A percentile compares a stretch with the other conserved stretches of the same genome.
Conservation (phyloP, 53 echinoderm and acorn worm genomes). For the Patiria pectinifera region DNA sequence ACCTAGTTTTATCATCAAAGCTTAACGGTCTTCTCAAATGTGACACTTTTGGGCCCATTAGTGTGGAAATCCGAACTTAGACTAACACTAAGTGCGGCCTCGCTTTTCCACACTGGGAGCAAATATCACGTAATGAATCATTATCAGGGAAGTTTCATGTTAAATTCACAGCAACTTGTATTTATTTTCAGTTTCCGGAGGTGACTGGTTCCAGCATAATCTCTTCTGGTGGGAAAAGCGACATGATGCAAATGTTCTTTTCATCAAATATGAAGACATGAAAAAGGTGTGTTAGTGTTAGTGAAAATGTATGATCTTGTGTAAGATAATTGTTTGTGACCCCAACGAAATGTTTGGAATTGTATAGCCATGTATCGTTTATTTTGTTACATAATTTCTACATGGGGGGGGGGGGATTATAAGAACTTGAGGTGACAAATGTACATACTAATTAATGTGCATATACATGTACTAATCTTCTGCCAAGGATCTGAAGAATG, state of each 20-base stretch:
- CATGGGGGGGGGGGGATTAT: too few relatives aligned
- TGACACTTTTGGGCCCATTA: too few relatives aligned
- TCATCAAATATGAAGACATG: conserved; percentile 86
- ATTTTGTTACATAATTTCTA: too few relatives aligned
- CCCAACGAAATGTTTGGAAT: too few relatives aligned
- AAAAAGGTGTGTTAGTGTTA: conserved; percentile 54
- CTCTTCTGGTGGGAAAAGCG: conserved; percentile 77
- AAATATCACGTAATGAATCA: too few relatives aligned
- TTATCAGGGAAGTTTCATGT: neutral
- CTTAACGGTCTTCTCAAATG: too few relatives aligned
- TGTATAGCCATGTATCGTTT: too few relatives aligned
- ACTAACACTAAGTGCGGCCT: neutral
- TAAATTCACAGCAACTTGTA: neutral
- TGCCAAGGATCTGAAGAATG: conserved; percentile 67
- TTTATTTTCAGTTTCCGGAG: conserved; percentile 65
- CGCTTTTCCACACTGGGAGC: neutral
- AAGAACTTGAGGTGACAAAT: too few relatives aligned
- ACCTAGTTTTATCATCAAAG: too few relatives aligned
- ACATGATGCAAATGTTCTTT: conserved; percentile 72
- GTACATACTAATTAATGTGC: too few relatives aligned
- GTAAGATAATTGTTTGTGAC: too few relatives aligned
- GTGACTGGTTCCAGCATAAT: conserved; percentile 76
- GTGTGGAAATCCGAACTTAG: too few relatives aligned
- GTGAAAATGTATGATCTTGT: neutral
- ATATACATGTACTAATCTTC: neutral